Evolutionary conservation across 2,797 vertebrate genomes (phyloP).

Genomic region (Rallus crepitans): DNA sequence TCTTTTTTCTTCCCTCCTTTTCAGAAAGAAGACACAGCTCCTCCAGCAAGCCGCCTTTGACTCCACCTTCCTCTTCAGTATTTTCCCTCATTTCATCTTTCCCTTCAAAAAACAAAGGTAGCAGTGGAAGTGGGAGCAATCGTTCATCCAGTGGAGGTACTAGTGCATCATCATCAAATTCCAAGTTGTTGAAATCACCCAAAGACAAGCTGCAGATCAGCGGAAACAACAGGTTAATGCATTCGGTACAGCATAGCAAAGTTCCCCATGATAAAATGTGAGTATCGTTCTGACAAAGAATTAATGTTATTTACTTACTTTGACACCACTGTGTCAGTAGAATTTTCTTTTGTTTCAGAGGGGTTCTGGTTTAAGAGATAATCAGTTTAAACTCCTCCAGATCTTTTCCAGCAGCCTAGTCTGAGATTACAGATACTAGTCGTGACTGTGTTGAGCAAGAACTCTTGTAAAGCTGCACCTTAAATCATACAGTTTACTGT

Average conservation of each 20-base stretch:
- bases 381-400: neutral
- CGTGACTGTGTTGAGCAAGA: neutral
- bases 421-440: neutral
- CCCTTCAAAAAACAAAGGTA: constrained; percentile 85
- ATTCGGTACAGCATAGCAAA: constrained; percentile 86
- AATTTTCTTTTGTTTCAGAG: neutral
- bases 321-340: neutral
- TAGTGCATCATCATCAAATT: constrained; percentile 85
- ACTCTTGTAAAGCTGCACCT: neutral
- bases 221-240: constrained; percentile 87
- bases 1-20: neutral
- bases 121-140: constrained; percentile 80
- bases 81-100: constrained; percentile 88
- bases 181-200: constrained; percentile 94
- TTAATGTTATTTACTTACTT: neutral
- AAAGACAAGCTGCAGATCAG: constrained; percentile 96
- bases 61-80: constrained; percentile 81
- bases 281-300: constrained; percentile 64
- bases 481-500: neutral
- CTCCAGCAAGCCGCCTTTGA: constrained; percentile 87
- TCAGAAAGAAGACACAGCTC: constrained; percentile 98
- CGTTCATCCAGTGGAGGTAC: constrained; percentile 84
- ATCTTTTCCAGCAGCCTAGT: neutral
- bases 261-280: constrained; percentile 91
- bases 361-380: neutral